Evolutionary conservation across 2,113 vertebrate genomes (phyloP).

Genomic region (Cyprinodon brontotheroides): DNA sequence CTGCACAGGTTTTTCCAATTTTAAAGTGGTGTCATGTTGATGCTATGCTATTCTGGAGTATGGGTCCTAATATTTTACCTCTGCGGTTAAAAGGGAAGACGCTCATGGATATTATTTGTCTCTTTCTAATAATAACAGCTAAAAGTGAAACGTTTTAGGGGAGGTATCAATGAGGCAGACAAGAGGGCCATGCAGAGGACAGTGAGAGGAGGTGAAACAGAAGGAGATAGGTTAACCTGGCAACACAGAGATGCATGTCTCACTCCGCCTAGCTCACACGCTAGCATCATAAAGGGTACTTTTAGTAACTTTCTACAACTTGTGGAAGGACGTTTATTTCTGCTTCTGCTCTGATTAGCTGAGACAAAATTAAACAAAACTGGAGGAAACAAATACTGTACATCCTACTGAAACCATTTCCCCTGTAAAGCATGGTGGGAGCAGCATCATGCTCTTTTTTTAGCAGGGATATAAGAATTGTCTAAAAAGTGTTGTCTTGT

Average conservation of each 20-base stretch:
- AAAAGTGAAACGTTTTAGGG: not conserved
- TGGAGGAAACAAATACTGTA: not conserved
- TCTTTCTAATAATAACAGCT: not conserved
- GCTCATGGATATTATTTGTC: not conserved
- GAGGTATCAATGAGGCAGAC: not conserved
- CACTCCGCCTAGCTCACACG: too few relatives aligned
- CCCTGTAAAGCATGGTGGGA: not conserved
- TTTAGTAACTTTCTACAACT: too few relatives aligned
- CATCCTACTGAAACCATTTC: not conserved
- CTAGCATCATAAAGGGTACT: too few relatives aligned
- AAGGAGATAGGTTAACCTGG: too few relatives aligned
- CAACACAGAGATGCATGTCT: too few relatives aligned
- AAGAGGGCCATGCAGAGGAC: too few relatives aligned
- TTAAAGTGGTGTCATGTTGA: not conserved
- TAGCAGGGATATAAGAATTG: not conserved
- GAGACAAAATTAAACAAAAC: too few relatives aligned
- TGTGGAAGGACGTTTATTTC: too few relatives aligned
- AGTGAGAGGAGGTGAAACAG: too few relatives aligned
- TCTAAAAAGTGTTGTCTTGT: too few relatives aligned
- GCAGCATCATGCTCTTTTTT: not conserved
- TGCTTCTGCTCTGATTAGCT: too few relatives aligned
- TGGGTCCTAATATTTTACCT: not conserved
- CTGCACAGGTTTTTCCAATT: conserved; percentile 6
- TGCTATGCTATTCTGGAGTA: not conserved
- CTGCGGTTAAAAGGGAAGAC: not conserved